Evolutionary conservation across 2,888 invertebrate genomes (phyloP), one percentile per base, ranked within the genome.

Genomic region (Meloe dianella): DNA sequence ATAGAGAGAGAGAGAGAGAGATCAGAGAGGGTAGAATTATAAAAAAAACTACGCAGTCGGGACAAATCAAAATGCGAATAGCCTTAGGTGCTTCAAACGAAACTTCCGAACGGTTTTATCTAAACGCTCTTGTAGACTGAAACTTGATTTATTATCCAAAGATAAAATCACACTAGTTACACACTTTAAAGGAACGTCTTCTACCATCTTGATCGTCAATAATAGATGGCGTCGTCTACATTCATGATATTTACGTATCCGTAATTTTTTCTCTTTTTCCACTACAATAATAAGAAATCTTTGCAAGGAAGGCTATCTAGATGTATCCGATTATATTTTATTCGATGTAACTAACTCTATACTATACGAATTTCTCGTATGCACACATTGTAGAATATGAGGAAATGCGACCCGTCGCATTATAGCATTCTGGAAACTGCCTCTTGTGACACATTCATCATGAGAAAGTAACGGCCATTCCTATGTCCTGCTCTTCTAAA

Each of bases 131-230:
- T 78, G 77, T 78, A 81, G 81, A 80, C 81, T 81, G 77, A 77
- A 77, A 77, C 80, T 82, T 82, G 83, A 83, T 83, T 82, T 82
- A 83, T 83, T 81, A 78, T 76, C 70, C 73, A 74, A 73, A 73
- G 83, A 83, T 83, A 81, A 78, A 78, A 82, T 82, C 82, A 79
- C 75, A 77, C 79, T 81, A 81, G 81, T 82, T 80, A n/a, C n/a
- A 80, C 79, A 76, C 74, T 79, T 78, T 78, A 75, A 75, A 75
- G 73, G 71, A 75, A 75, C 75, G 76, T 22, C 77, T 75, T 74
- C 75, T 74, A 74, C 71, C 74, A 75, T 75, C 75, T 75, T 74
- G 71, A 76, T 75, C 75, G 75, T 78, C 77, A 73, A 75, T 75
- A 74, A 78, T 74, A 73, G 74, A 75, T 76, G 74, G 71, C 69